Conservation (phyloP, 1,140 invertebrate species). For the Leptinotarsa texana region DNA sequence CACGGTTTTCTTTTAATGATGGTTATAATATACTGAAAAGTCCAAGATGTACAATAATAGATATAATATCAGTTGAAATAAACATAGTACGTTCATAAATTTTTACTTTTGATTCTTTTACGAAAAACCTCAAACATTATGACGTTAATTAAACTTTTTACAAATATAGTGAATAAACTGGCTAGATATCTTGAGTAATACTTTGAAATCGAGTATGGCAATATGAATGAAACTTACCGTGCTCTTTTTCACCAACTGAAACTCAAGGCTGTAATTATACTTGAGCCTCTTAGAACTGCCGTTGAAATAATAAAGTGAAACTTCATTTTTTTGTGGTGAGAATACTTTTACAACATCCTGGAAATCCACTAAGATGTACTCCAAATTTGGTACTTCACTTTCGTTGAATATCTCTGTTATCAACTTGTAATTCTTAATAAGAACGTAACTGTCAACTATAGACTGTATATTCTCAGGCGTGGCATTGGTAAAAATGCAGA, state of each 20-base stretch:
- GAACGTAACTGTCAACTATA: neutral
- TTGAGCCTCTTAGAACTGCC: neutral
- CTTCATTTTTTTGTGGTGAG: neutral
- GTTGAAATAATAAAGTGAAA: neutral
- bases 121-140: too few species aligned
- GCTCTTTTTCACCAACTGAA: constrained; percentile 13
- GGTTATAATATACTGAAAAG: too few species aligned
- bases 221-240: constrained; percentile 7
- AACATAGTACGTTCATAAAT: too few species aligned
- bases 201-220: too few species aligned
- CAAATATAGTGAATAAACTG: too few species aligned
- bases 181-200: too few species aligned
- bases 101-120: too few species aligned
- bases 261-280: neutral
- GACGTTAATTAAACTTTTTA: too few species aligned
- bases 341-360: neutral
- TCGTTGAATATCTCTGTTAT: constrained; percentile 19
- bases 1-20: too few species aligned
- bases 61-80: too few species aligned
- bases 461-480: neutral
- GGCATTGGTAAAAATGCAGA: constrained; percentile 10
- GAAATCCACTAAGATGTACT: constrained; percentile 6
- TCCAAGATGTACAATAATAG: too few species aligned
- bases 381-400: constrained; percentile 14
- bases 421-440: constrained; percentile 12